Percentiles rank a stretch among this genome's conserved stretches.
These are phyloP conservation scores for Oryzias javanicus DNA, from an alignment of 2,113 vertebrate genomes.

Conservation along the genomic window DNA sequence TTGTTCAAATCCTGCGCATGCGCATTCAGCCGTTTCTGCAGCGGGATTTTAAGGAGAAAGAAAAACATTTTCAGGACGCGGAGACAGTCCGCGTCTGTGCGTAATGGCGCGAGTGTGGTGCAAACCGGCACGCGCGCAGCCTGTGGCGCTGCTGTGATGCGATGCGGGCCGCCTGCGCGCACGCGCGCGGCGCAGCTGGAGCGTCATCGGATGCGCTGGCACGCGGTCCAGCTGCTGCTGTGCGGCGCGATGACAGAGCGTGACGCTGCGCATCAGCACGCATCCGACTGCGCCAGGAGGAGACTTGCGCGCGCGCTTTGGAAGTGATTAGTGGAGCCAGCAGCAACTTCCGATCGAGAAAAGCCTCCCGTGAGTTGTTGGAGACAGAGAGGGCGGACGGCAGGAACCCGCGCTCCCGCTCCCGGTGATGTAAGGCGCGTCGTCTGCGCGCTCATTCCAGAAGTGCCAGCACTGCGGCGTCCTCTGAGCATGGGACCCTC, in stretches of 20 bases:
- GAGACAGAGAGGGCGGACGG: constrained; percentile 2
- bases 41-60: too few relatives aligned
- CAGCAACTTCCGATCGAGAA: constrained; percentile 2
- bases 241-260: constrained; percentile 18
- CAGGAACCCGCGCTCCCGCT: constrained; percentile 1
- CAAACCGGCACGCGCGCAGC: neutral
- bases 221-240: constrained; percentile 39
- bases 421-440: constrained; percentile 43
- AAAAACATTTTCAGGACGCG: too few relatives aligned
- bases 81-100: neutral
- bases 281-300: constrained; percentile 7
- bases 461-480: constrained; percentile 17
- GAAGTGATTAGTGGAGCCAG: neutral
- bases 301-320: neutral
- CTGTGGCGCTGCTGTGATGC: constrained; percentile 29
- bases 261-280: constrained; percentile 3
- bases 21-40: too few relatives aligned
- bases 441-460: constrained; percentile 12
- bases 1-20: too few relatives aligned
- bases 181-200: constrained; percentile 59
- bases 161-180: constrained; percentile 58
- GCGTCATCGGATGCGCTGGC: constrained; percentile 17
- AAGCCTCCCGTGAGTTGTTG: constrained; percentile 4
- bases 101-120: neutral
- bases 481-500: constrained; percentile 44